Evolutionary conservation across 2,113 vertebrate genomes (phyloP).

Genomic region (Alligator sinensis): DNA sequence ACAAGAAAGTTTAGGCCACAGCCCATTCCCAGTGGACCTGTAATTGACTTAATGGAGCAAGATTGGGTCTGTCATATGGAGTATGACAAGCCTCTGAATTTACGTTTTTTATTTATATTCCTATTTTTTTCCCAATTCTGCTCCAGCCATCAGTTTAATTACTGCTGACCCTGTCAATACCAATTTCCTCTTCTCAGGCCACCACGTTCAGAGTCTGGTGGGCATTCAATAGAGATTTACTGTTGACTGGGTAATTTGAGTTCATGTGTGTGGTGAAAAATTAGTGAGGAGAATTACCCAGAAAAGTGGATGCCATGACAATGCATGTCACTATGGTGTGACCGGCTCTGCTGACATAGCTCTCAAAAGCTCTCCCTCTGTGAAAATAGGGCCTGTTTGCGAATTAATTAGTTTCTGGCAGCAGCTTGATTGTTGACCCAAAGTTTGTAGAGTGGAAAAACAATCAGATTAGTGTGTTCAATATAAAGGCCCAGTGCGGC

Average conservation of each 20-base stretch:
- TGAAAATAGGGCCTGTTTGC: slow-evolving; percentile 86
- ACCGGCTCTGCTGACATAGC: slow-evolving; percentile 80
- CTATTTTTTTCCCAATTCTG: slow-evolving; percentile 19
- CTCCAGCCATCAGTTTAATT: slow-evolving; percentile 69
- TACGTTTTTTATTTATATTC: neutral
- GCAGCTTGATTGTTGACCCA: slow-evolving; percentile 86
- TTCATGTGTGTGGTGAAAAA: slow-evolving; percentile 81
- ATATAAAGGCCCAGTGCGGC: slow-evolving; percentile 78
- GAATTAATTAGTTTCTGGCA: slow-evolving; percentile 89
- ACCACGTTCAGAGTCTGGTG: slow-evolving; percentile 65
- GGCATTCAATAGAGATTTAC: slow-evolving; percentile 77
- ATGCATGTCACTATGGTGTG: slow-evolving; percentile 81
- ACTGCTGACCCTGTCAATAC: slow-evolving; percentile 73
- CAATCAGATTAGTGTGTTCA: slow-evolving; percentile 87
- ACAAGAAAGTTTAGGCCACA: slow-evolving; percentile 36
- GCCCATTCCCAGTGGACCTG: slow-evolving; percentile 15
- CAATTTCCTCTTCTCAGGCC: slow-evolving; percentile 76
- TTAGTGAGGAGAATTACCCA: slow-evolving; percentile 80
- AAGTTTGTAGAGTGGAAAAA: slow-evolving; percentile 86
- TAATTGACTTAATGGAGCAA: slow-evolving; percentile 47
- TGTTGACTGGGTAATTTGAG: slow-evolving; percentile 81
- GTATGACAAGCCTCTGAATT: slow-evolving; percentile 47
- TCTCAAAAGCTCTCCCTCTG: slow-evolving; percentile 84
- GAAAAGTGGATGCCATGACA: slow-evolving; percentile 80
- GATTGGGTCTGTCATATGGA: slow-evolving; percentile 15